Evolutionary conservation across 2,888 invertebrate species (phyloP), one percentile per base, ranked within the genome.

Genomic region (Campoletis raptor): DNA sequence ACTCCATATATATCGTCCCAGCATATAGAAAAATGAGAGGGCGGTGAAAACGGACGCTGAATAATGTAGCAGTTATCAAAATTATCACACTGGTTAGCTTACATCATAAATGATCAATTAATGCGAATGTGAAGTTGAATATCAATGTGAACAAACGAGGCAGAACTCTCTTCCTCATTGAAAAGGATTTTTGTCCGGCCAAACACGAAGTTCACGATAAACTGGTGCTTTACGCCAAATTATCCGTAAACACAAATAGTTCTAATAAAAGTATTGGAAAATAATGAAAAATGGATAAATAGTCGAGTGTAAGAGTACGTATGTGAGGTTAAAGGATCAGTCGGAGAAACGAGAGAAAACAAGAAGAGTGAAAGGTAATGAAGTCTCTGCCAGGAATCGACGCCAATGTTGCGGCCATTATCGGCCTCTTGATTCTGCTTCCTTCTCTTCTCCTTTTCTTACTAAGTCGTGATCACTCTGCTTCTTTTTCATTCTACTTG

Each of bases 351-450:
- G 64, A 21, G 74, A 81, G 70, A 80, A n/a, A 72, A 61, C 61
- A n/a, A 10, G 21, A 37, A 57, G 42, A 69, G 70, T 30, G 80
- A 77, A 84, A 80, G 8, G 54, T 54, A 73, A 84, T 36, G 67
- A 78, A 81, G 67, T 76, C 73, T 74, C 83, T 40, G 66, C 87
- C 85, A 87, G 82, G 87, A 83, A 90, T 89, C 87, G 88, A 85
- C 64, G 88, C 85, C 89, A 90, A 90, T 91, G 92, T 92, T 91
- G 92, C 91, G 91, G 92, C 92, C 92, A 94, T 93, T 93, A 93
- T 93, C 92, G 92, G 90, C 92, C 92, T 89, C 92, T 90, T 91
- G 92, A 61, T 61, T 30, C 61, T 92, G 92, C 42, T 40, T 79
- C 48, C 15, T 37, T 57, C 12, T 66, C 45, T 57, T 52, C 15